Conservation (phyloP, 2,113 vertebrate genomes). For the Mustelus asterias region DNA sequence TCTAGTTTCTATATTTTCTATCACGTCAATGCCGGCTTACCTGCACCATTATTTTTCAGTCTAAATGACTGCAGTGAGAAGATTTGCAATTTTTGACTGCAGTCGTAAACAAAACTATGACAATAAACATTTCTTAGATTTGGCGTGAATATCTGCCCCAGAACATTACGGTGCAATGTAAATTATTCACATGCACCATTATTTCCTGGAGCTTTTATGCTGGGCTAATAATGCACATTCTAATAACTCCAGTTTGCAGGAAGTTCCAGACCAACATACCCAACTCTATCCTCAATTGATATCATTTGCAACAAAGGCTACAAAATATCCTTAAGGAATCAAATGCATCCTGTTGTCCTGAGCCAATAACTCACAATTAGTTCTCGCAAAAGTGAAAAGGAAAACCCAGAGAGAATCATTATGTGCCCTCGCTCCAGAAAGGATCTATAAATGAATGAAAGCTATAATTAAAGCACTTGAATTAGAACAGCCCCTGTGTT, state of each 20-base stretch:
- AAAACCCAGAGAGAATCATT: conserved; percentile 13
- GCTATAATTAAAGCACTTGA: conserved; percentile 16
- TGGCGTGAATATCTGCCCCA: not conserved
- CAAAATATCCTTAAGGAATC: not conserved
- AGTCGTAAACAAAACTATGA: not conserved
- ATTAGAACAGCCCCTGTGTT: not conserved
- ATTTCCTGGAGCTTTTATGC: not conserved
- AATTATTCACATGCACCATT: not conserved
- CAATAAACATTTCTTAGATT: not conserved
- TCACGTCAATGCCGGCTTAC: not conserved
- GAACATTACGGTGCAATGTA: not conserved
- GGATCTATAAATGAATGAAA: conserved; percentile 20
- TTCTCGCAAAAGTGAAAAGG: not conserved
- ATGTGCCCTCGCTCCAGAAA: not conserved
- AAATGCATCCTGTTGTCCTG: not conserved
- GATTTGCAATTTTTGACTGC: not conserved
- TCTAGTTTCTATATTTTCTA: too few species aligned
- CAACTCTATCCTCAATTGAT: not conserved
- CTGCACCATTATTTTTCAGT: not conserved
- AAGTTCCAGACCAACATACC: not conserved
- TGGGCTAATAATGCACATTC: not conserved
- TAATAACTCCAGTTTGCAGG: not conserved
- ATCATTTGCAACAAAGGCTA: not conserved
- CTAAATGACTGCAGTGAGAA: not conserved
- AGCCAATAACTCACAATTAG: conserved; percentile 4